Base-by-base conservation (phyloP, 2,113 vertebrate species). In the Melanocharis versteri region DNA sequence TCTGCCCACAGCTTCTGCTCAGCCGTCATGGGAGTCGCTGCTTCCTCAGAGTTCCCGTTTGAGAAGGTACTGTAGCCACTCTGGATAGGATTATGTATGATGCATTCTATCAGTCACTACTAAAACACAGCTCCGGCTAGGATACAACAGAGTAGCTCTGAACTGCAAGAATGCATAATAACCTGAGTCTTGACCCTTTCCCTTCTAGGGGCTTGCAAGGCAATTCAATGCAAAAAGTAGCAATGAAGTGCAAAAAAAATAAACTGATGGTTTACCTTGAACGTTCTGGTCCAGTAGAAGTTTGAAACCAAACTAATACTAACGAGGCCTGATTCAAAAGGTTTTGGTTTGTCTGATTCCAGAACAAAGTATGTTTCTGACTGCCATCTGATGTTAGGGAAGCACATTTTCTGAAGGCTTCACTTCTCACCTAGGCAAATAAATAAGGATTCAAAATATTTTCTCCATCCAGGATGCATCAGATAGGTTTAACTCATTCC, bases 11-110 rank as follows among this genome's bases (percentile, higher is more conserved):
- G 51, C 53, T 60, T n/a, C 54, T 86, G 35, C 81, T 81, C 33
- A 39, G 39, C 31, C 23, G 1, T 31, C 0, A 0, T 26, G 58
- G 57, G 64, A 71, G 45, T 17, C 0, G 0, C n/a, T 86, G 37
- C 42, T 87, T 42, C 28, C 56, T 15, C 15, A 19, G 60, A 54
- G 37, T 42, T 86, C 31, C 9, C 78, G 47, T 16, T 20, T 33
- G 44, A 56, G 39, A 44, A 87, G 68, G 62, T 69, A 26, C 70
- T 14, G 62, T 27, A 61, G 40, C 58, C 21, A 30, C 45, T 61
- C 13, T 13, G 15, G 26, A 3, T 6, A 26, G 60, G 39, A 33
- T 72, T 65, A 9, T 14, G 1, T 33, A 18, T 23, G 22, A 58
- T 35, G 28, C 22, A 33, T 45, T 79, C 48, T 69, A 1, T 12